Conservation (phyloP, 2,797 vertebrate species). For the Aythya fuligula region DNA sequence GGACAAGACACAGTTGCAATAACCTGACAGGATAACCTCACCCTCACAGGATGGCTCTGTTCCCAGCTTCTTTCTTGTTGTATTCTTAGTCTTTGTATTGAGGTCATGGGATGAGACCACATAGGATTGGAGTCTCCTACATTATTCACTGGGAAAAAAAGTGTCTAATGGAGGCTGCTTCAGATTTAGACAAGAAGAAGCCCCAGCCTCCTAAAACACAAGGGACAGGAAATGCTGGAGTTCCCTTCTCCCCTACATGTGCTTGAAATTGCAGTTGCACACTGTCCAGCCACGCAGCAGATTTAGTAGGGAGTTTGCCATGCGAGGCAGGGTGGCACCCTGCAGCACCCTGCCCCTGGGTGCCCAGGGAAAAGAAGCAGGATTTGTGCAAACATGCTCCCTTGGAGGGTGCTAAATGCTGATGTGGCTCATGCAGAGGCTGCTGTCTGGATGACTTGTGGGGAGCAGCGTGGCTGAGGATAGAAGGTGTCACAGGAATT, state of each 20-base stretch:
- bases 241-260: not conserved
- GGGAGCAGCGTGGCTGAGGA: not conserved
- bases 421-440: not conserved
- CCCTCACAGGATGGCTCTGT: not conserved
- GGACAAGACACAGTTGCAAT: not conserved
- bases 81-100: not conserved
- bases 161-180: not conserved
- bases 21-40: not conserved
- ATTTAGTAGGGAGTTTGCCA: not conserved
- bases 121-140: not conserved
- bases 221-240: not conserved
- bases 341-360: accelerated
- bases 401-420: not conserved
- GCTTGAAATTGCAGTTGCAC: not conserved
- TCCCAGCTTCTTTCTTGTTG: slow-evolving; percentile 23
- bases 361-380: not conserved
- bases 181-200: not conserved
- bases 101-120: not conserved
- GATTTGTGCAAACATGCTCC: not conserved
- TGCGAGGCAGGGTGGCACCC: not conserved
- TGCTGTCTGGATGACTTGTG: not conserved
- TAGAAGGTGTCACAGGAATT: slow-evolving; percentile 33
- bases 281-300: not conserved
- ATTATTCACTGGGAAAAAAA: not conserved
- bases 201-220: accelerated